Base-by-base conservation (phyloP, 2,888 invertebrate genomes). In the Anticlea derivata region DNA sequence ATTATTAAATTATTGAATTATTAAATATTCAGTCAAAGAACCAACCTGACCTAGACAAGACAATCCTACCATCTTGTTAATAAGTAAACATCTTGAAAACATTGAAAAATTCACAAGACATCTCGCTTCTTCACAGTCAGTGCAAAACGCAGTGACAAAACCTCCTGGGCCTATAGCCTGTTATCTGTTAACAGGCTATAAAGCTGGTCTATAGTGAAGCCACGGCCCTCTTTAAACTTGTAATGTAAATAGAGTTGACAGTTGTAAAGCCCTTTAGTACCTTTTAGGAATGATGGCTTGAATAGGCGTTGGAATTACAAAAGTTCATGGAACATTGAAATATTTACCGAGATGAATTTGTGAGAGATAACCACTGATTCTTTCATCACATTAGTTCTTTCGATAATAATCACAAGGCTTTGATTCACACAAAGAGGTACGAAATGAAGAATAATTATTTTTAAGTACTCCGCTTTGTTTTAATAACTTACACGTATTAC, bases 161-260 rank as follows among this genome's bases (percentile, higher is more conserved):
- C 35, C 49, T 20, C 38, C 34, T 12, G 6, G 44, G 39, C 11
- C 2, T 4, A 4, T 17, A 17, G 17, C 43, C 47, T 44, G 45
- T 60, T 60, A 60, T 60, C 56, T 41, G 51, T 56, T 56, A 54
- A 60, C 59, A 54, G 56, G 51, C 44, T 54, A 56, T 56, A 60
- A 60, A 60, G 41, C 54, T 50, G 46, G n/a, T 43, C 30, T 37
- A 51, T 46, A 48, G 45, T 41, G 50, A 55, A 31, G 37, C 17
- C 50, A 8, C 34, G 51, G 51, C 23, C 41, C 46, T 50, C 31
- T 48, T 55, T 50, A 48, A 12, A 40, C 40, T 33, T 39, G 33
- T 40, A 22, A 49, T 24, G 35, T 41, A 43, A 43, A 43, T 33
- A 47, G 35, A 37, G 35, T 43, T 43, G 29, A 35, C 13, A 26